These are phyloP conservation scores for Agrotis puta DNA, from an alignment of 2,888 invertebrate genomes.

Conservation along the genomic window DNA sequence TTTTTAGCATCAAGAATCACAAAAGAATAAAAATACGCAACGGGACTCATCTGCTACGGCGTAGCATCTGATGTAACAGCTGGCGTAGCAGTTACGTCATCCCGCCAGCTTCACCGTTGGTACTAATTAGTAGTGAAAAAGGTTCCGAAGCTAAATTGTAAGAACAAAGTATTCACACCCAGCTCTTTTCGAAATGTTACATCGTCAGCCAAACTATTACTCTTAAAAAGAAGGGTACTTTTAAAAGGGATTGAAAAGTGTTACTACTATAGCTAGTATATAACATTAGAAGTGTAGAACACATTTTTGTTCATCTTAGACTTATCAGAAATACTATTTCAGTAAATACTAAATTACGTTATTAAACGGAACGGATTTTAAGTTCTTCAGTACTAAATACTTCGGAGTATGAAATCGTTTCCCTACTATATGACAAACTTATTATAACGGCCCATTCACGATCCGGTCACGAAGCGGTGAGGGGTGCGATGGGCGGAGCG, in stretches of 20 bases:
- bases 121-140: constrained; percentile 7
- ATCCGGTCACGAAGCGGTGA: too few species aligned
- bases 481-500: too few species aligned
- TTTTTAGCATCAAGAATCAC: not conserved
- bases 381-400: too few species aligned
- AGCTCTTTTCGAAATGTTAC: not conserved
- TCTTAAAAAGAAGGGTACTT: not conserved
- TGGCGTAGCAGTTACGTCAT: constrained; percentile 18
- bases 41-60: constrained; percentile 15
- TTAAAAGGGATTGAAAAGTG: not conserved
- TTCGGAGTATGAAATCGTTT: too few species aligned
- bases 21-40: not conserved
- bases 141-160: not conserved
- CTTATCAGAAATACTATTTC: not conserved
- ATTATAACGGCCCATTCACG: too few species aligned
- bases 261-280: not conserved
- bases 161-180: not conserved
- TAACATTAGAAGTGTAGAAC: not conserved
- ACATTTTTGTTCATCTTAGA: not conserved
- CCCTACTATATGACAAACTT: too few species aligned
- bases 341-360: too few species aligned
- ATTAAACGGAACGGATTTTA: too few species aligned
- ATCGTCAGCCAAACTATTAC: constrained; percentile 3
- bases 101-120: not conserved
- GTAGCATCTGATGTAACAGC: constrained; percentile 24